These are phyloP conservation scores for Capitulum mitella DNA, from an alignment of 2,888 invertebrate genomes.

Conservation along the genomic window DNA sequence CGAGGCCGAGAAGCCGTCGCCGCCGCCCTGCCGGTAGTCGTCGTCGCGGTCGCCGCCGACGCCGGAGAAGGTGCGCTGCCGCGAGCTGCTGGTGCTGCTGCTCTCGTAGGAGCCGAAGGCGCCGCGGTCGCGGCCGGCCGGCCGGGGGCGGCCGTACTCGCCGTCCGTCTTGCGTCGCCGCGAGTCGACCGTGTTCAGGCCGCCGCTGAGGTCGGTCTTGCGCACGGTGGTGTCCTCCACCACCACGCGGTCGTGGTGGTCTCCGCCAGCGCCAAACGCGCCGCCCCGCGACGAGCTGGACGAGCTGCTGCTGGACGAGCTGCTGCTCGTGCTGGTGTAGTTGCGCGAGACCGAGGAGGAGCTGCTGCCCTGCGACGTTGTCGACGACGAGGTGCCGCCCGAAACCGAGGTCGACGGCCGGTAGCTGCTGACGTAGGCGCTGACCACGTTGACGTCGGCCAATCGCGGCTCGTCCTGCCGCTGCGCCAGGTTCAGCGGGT, in stretches of 20 bases:
- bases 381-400: background rate
- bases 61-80: background rate
- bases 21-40: background rate
- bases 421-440: background rate
- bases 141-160: background rate
- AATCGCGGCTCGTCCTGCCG: background rate
- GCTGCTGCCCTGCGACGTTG: background rate
- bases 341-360: background rate
- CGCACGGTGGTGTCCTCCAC: constrained; percentile 10
- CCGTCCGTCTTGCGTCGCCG: background rate
- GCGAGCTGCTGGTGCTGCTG: background rate
- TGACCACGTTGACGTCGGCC: background rate
- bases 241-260: constrained; percentile 9
- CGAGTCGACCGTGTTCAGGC: background rate
- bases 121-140: background rate
- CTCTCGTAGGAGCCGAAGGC: background rate
- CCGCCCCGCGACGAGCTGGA: background rate
- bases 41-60: background rate
- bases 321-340: background rate
- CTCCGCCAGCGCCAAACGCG: background rate
- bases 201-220: background rate
- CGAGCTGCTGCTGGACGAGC: background rate
- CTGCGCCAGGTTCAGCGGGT: constrained; percentile 21
- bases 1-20: background rate
- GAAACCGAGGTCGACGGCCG: background rate